Evolutionary conservation across 2,888 invertebrate species (phyloP).

Genomic region (Synergus itoensis): DNA sequence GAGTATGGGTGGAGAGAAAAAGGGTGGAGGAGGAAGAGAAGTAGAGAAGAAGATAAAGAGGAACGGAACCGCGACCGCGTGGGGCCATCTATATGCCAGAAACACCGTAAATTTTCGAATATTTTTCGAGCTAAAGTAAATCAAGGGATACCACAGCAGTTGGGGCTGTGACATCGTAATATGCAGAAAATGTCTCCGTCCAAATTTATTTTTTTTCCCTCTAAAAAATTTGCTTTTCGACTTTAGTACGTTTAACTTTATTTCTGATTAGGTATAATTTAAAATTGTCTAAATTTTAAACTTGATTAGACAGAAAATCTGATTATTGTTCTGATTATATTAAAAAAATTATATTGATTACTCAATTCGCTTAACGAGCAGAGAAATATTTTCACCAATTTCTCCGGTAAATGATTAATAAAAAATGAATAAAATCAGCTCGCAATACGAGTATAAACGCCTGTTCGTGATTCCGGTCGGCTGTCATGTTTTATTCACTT

Average conservation of each 20-base stretch:
- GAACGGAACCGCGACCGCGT: constrained; percentile 53
- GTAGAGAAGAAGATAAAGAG: constrained; percentile 54
- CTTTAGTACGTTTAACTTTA: background rate
- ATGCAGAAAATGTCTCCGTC: constrained; percentile 56
- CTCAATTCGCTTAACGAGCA: background rate
- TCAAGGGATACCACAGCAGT: constrained; percentile 52
- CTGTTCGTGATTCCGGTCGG: constrained; percentile 23
- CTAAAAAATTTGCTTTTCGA: background rate
- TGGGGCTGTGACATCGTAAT: constrained; percentile 49
- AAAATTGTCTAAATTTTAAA: no score
- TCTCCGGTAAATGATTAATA: constrained; percentile 2
- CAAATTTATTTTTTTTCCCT: background rate
- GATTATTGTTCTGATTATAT: background rate
- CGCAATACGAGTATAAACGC: constrained; percentile 28
- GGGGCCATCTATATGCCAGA: constrained; percentile 54
- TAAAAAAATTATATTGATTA: background rate
- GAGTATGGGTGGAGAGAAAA: constrained; percentile 48
- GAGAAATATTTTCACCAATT: background rate
- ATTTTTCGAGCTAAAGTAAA: constrained; percentile 70
- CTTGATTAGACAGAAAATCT: background rate
- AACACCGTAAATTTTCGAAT: constrained; percentile 73
- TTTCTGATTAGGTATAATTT: no score
- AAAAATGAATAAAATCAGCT: constrained; percentile 31
- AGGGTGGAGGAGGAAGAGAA: constrained; percentile 41
- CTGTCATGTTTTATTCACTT: constrained; percentile 39